A percentile compares a stretch with the other conserved stretches of the same genome.
phyloP scores from a whole-genome alignment of 1,140 invertebrate species.

The Papilio glaucus region DNA sequence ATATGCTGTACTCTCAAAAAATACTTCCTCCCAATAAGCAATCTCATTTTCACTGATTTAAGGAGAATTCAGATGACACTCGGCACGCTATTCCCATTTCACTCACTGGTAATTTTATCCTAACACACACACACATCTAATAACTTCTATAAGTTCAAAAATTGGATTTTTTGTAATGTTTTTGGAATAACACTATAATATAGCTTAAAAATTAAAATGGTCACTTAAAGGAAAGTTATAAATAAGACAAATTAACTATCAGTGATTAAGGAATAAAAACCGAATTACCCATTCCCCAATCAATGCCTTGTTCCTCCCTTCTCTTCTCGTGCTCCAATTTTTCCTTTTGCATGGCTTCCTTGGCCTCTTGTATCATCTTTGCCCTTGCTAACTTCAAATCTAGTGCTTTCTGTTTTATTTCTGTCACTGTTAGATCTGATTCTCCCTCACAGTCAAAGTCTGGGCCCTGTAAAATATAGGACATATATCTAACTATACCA shows the following conservation, averaged over 20 bases:
- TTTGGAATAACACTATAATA: too few relatives aligned
- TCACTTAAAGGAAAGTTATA: not conserved
- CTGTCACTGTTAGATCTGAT: constrained; percentile 90
- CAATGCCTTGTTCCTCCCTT: constrained; percentile 89
- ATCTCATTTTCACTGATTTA: too few relatives aligned
- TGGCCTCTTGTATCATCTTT: constrained; percentile 76
- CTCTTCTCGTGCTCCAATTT: constrained; percentile 81
- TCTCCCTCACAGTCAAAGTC: constrained; percentile 93
- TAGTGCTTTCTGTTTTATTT: constrained; percentile 88
- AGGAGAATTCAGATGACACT: too few relatives aligned
- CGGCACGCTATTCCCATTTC: too few relatives aligned
- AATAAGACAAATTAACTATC: not conserved
- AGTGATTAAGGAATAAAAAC: not conserved
- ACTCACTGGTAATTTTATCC: too few relatives aligned
- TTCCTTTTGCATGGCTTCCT: constrained; percentile 81
- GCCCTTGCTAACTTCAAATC: constrained; percentile 84
- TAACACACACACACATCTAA: too few relatives aligned
- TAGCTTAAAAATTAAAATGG: not conserved
- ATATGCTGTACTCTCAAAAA: too few relatives aligned
- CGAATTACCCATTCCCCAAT: constrained; percentile 94
- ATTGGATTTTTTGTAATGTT: too few relatives aligned
- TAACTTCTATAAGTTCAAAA: too few relatives aligned
- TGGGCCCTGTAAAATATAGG: constrained; percentile 87
- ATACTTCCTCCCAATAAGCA: too few relatives aligned
- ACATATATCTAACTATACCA: too few relatives aligned